Evolutionary conservation across 1,140 invertebrate genomes (phyloP).

Genomic region (Artemia franciscana): DNA sequence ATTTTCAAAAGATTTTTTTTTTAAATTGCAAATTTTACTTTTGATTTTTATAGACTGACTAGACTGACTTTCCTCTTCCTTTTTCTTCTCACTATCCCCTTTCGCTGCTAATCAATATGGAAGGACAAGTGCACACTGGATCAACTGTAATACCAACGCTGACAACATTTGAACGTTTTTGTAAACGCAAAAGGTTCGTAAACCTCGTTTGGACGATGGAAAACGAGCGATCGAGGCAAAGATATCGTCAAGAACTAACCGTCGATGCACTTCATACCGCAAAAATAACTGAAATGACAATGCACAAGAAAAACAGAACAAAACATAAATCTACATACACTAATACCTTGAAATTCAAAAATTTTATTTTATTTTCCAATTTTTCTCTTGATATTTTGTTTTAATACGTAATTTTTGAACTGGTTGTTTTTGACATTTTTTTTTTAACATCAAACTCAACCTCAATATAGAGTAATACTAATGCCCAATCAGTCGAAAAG

Average conservation of each 20-base stretch:
- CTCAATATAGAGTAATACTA: too few relatives aligned
- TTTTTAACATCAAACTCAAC: too few relatives aligned
- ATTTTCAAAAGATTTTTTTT: too few relatives aligned
- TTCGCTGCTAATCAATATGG: conserved; percentile 32
- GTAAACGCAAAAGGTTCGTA: conserved; percentile 65
- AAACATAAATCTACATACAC: not conserved
- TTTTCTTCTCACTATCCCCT: conserved; percentile 10
- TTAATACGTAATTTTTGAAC: too few relatives aligned
- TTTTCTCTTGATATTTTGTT: too few relatives aligned
- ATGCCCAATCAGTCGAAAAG: too few relatives aligned
- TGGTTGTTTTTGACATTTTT: too few relatives aligned
- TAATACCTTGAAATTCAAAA: too few relatives aligned
- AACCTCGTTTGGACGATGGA: conserved; percentile 82
- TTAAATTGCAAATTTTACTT: too few relatives aligned
- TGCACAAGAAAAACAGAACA: not conserved
- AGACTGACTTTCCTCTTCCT: conserved; percentile 12
- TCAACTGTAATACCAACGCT: conserved; percentile 84
- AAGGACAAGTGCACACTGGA: conserved; percentile 82
- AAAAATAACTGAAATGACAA: conserved; percentile 53
- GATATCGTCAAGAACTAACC: conserved; percentile 83
- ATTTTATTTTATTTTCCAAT: too few relatives aligned
- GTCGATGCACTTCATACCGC: conserved; percentile 79
- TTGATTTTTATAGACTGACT: too few relatives aligned
- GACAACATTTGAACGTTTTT: conserved; percentile 93
- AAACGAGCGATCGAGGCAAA: conserved; percentile 89